Conservation (phyloP, 2,113 vertebrate genomes). For the Turnix velox region DNA sequence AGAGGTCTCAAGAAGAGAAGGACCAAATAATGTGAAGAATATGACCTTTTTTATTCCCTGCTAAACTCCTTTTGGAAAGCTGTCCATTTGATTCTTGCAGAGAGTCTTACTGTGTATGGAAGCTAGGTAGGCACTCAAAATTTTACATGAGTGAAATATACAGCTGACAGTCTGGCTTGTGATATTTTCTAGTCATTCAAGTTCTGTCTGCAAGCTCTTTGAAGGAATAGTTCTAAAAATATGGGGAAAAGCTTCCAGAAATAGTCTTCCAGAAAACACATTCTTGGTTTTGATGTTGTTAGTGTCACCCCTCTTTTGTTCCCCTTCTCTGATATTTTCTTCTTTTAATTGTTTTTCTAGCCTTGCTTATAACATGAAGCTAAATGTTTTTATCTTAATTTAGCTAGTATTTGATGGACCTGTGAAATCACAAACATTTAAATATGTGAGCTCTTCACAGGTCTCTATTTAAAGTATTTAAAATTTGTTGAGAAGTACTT, state of each 20-base stretch:
- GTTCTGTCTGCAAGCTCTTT: background rate
- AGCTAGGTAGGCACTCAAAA: background rate
- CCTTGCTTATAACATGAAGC: background rate
- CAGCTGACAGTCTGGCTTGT: background rate
- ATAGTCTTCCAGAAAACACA: background rate
- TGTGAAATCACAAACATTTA: background rate
- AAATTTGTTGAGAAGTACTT: background rate
- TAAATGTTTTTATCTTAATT: background rate
- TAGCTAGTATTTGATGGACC: background rate
- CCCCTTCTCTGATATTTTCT: background rate
- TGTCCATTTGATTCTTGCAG: background rate
- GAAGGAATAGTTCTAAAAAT: background rate
- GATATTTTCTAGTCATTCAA: background rate
- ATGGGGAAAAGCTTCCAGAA: background rate
- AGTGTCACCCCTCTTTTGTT: background rate
- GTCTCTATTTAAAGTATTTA: background rate
- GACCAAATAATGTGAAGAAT: background rate
- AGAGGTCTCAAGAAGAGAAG: background rate
- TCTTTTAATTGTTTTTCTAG: background rate
- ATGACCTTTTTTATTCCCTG: background rate
- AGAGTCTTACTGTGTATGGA: background rate
- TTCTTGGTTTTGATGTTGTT: background rate
- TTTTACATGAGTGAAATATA: background rate
- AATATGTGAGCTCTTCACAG: background rate
- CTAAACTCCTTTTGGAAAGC: background rate